phyloP scores from a whole-genome alignment of 2,797 vertebrate genomes.

The Ceyx erithaca region DNA sequence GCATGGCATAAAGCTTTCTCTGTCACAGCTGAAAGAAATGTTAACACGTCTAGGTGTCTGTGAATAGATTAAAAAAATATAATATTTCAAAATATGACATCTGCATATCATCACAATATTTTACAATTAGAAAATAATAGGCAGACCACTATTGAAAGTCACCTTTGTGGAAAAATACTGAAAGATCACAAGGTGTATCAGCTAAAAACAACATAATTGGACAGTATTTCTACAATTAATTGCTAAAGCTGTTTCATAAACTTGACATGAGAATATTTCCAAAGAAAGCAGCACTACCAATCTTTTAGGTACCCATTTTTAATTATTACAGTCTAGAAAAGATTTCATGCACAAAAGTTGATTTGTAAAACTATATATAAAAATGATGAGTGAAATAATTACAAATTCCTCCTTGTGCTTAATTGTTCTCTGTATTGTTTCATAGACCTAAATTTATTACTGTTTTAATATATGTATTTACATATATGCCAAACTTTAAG shows the following conservation, averaged over 20 bases:
- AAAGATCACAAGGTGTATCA: neutral
- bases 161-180: neutral
- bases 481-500: neutral
- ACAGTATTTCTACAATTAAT: neutral
- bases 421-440: neutral
- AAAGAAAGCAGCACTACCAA: neutral
- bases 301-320: neutral
- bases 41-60: neutral
- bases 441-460: neutral
- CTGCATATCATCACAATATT: neutral
- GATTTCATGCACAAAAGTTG: neutral
- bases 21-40: neutral
- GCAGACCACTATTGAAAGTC: neutral
- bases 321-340: neutral
- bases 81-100: neutral
- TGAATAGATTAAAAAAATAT: neutral
- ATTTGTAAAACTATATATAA: neutral
- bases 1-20: neutral
- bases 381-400: neutral
- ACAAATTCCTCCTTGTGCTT: neutral
- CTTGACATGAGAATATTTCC: neutral
- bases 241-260: neutral
- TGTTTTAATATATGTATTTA: neutral
- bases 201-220: neutral
- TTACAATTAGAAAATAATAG: neutral